Conservation (phyloP, 2,888 invertebrate species). For the Aleiodes leptofemur region DNA sequence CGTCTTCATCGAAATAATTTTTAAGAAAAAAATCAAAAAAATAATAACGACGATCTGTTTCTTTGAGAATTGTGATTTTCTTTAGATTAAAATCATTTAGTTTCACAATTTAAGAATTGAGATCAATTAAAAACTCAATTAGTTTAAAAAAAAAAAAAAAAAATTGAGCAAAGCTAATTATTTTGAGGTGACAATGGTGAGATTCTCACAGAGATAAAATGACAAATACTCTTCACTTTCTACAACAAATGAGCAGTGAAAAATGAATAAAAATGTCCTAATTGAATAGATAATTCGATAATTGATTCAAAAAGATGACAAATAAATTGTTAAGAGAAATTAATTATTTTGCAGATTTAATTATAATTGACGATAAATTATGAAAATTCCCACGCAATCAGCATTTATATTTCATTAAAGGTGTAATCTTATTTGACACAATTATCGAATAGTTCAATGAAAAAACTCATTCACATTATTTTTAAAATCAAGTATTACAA, state of each 20-base stretch:
- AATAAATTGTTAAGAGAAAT: not conserved
- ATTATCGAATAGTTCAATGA: not conserved
- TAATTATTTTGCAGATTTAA: slow-evolving; percentile 1
- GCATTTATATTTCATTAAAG: not conserved
- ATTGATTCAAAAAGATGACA: not conserved
- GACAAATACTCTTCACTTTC: slow-evolving; percentile 7
- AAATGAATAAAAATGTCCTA: not conserved
- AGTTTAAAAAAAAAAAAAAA: not conserved
- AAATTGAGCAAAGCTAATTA: not conserved
- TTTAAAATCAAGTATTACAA: slow-evolving; percentile 12
- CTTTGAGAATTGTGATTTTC: too few species aligned
- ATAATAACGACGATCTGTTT: too few species aligned
- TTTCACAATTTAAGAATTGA: not conserved
- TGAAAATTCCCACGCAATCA: not conserved
- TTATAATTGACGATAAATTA: slow-evolving; percentile 7
- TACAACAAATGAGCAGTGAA: not conserved
- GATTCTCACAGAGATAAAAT: slow-evolving; percentile 7
- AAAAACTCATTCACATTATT: slow-evolving; percentile 17
- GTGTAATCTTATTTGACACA: not conserved
- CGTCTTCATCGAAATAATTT: too few species aligned
- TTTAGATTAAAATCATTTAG: not conserved
- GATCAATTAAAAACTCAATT: not conserved
- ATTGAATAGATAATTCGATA: not conserved
- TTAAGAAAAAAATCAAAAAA: too few species aligned
- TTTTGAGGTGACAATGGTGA: not conserved